Percentiles rank a stretch among this genome's conserved stretches.
Conservation (phyloP, 2,888 invertebrate species). For the Amiota mariae region DNA sequence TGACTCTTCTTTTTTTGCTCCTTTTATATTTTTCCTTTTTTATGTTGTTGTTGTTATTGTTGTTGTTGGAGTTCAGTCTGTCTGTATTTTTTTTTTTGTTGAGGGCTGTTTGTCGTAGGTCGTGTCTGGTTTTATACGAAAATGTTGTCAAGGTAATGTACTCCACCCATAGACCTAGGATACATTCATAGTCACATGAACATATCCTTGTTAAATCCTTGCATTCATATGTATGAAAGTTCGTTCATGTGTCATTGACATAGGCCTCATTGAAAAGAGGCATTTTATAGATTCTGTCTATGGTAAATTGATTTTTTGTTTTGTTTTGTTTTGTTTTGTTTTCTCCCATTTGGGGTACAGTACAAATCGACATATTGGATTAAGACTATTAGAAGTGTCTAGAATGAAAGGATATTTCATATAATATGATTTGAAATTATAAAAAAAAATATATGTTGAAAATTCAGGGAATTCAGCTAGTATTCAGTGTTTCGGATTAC, state of each 20-base stretch:
- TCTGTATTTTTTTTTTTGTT: constrained; percentile 23
- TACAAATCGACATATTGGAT: too few relatives aligned
- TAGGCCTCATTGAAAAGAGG: constrained; percentile 3
- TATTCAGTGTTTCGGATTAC: too few relatives aligned
- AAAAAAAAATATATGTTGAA: too few relatives aligned
- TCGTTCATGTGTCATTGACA: background rate
- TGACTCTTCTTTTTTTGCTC: constrained; percentile 25
- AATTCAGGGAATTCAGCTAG: too few relatives aligned
- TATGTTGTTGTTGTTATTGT: constrained; percentile 17
- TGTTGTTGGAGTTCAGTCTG: constrained; percentile 31
- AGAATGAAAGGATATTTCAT: too few relatives aligned
- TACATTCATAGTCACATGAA: too few relatives aligned
- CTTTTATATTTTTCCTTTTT: background rate
- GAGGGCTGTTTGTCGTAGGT: constrained; percentile 68
- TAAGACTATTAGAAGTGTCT: too few relatives aligned
- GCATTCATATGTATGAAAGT: background rate
- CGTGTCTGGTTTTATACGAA: constrained; percentile 56
- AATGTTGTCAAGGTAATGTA: constrained; percentile 61
- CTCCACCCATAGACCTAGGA: constrained; percentile 45
- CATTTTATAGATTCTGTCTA: too few relatives aligned
- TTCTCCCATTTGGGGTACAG: too few relatives aligned
- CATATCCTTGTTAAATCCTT: constrained; percentile 8
- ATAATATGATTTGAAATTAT: too few relatives aligned
- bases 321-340: too few relatives aligned
- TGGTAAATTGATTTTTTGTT: too few relatives aligned